Base-by-base conservation (phyloP, 2,888 invertebrate species). In the Diabrotica balteata region DNA sequence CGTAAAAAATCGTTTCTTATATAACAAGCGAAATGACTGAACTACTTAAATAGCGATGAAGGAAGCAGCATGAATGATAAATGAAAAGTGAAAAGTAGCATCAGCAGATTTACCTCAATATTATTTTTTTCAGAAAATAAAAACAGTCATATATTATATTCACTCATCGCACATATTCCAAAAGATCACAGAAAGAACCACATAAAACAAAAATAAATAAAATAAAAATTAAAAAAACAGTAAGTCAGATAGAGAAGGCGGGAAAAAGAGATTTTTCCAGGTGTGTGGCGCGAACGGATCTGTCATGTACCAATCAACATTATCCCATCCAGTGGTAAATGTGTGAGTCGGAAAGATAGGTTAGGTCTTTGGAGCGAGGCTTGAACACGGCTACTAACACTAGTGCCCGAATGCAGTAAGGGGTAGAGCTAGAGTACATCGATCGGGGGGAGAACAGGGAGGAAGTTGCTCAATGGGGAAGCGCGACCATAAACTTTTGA, bases 331-430 rank as follows among this genome's bases (percentile, higher is more conserved):
- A 61, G 68, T 44, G 52, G 51, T 49, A 54, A 66, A 46, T 57
- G 59, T 11, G 51, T 17, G 42, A 51, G 9, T 63, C 64, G 65
- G 59, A 66, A 58, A 67, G 68, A 70, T 65, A 76, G 75, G 75
- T 75, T 74, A 73, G 70, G 71, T 69, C 59, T 57, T 67, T 65
- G 71, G 72, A 70, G 75, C 73, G 74, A 72, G 77, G 73, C 76
- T 71, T 70, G 73, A 74, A 74, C 75, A 75, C 78, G 75, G 77
- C 73, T 76, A 80, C 76, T 79, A 69, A 62, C 68, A 69, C 59
- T 55, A 69, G 63, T 63, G 77, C 77, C 77, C 75, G 77, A 77
- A 78, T 80, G 79, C 80, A 79, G 79, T 77, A 78, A 77, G 77
- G 78, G 78, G 76, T 70, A 74, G 75, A 68, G 70, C 66, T 65